These are phyloP conservation scores for Tethea ocularis DNA, from an alignment of 2,888 invertebrate species.

Conservation along the genomic window DNA sequence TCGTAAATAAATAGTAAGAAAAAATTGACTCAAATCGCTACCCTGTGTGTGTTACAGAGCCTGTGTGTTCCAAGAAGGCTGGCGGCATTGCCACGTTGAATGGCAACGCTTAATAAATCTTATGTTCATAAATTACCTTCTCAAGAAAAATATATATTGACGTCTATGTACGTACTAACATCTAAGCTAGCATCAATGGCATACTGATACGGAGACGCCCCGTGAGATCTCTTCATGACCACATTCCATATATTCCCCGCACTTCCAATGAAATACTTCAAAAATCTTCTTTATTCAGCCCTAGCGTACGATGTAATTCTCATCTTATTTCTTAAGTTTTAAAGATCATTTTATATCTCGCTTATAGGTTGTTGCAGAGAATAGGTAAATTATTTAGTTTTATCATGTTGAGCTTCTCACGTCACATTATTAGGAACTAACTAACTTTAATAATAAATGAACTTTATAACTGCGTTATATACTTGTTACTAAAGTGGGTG, in stretches of 20 bases:
- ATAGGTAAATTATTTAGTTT: conserved; percentile 17
- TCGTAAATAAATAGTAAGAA: too few relatives aligned
- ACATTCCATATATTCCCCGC: neutral
- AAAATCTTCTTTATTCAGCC: neutral
- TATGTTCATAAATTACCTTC: too few relatives aligned
- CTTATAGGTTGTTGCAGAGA: conserved; percentile 14
- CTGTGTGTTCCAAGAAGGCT: too few relatives aligned
- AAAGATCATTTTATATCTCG: conserved; percentile 24
- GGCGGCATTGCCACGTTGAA: too few relatives aligned
- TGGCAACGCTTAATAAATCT: too few relatives aligned
- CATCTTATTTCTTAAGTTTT: conserved; percentile 28
- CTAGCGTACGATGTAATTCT: conserved; percentile 25
- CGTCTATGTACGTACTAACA: neutral
- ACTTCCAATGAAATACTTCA: neutral
- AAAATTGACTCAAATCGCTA: too few relatives aligned
- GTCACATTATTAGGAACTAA: conserved; percentile 29
- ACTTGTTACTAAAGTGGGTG: too few relatives aligned
- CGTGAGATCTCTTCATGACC: neutral
- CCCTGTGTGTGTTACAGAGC: too few relatives aligned
- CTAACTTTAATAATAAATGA: conserved; percentile 32
- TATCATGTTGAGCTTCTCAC: conserved; percentile 27
- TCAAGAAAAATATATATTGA: too few relatives aligned
- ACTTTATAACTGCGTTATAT: conserved; percentile 25
- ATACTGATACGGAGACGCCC: neutral
- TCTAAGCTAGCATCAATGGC: neutral